phyloP scores from a whole-genome alignment of 2,113 vertebrate species.

The Oryctolagus cuniculus region DNA sequence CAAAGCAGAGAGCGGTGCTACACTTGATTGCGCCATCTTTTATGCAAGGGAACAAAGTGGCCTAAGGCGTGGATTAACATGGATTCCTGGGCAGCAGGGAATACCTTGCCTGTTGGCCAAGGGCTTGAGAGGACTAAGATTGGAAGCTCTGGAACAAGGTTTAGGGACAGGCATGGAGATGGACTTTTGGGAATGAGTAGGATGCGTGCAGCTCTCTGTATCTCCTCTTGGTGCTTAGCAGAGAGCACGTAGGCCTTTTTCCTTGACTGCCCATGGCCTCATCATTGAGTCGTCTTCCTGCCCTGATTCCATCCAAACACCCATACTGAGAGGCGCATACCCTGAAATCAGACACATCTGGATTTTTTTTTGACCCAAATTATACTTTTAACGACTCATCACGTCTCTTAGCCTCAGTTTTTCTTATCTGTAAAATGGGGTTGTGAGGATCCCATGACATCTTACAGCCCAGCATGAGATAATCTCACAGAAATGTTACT shows the following conservation, averaged over 20 bases:
- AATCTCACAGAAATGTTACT: background rate
- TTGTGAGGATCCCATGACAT: background rate
- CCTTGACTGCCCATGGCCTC: background rate
- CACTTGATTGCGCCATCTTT: background rate
- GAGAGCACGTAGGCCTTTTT: background rate
- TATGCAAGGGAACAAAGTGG: background rate
- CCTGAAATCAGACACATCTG: background rate
- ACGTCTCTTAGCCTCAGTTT: background rate
- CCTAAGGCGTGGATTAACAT: background rate
- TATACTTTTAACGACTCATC: background rate
- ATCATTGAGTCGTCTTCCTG: background rate
- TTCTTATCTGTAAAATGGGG: conserved; percentile 37
- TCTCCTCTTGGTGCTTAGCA: background rate
- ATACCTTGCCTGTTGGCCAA: background rate
- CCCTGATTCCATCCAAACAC: background rate
- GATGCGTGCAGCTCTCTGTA: background rate
- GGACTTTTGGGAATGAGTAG: background rate
- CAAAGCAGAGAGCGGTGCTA: background rate
- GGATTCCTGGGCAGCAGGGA: background rate
- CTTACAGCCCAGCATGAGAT: background rate
- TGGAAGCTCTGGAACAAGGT: background rate
- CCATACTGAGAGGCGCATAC: background rate
- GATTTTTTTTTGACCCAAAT: background rate
- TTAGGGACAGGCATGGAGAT: background rate
- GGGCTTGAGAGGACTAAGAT: background rate